phyloP scores from a whole-genome alignment of 2,888 invertebrate species.

The Chloroclystis v-ata region DNA sequence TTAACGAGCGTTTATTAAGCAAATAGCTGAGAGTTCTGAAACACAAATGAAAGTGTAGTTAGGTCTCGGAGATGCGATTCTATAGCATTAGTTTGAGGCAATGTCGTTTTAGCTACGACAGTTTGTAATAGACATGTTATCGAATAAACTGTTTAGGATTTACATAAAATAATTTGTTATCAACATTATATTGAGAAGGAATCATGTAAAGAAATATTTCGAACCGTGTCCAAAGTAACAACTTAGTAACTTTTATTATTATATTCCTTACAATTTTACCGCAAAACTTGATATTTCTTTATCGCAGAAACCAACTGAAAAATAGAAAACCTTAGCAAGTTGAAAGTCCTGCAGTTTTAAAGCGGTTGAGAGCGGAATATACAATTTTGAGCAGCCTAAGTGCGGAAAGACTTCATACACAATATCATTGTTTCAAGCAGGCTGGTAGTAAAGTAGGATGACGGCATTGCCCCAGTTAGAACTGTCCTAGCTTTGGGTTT shows the following conservation, averaged over 20 bases:
- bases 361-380: slow-evolving; percentile 26
- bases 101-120: not conserved
- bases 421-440: slow-evolving; percentile 48
- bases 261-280: not conserved
- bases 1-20: slow-evolving; percentile 49
- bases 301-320: slow-evolving; percentile 9
- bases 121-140: not conserved
- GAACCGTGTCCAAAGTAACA: too few relatives aligned
- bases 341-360: slow-evolving; percentile 28
- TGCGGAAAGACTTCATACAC: slow-evolving; percentile 39
- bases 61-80: slow-evolving; percentile 32
- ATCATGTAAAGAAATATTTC: too few relatives aligned
- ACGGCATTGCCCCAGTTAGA: slow-evolving; percentile 43
- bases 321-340: slow-evolving; percentile 26
- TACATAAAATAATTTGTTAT: too few relatives aligned
- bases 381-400: slow-evolving; percentile 34
- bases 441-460: slow-evolving; percentile 40
- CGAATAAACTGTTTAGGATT: too few relatives aligned
- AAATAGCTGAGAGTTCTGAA: slow-evolving; percentile 46
- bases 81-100: slow-evolving; percentile 4
- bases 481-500: slow-evolving; percentile 23
- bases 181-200: too few relatives aligned
- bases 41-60: slow-evolving; percentile 47
- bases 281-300: slow-evolving; percentile 1
- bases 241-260: not conserved